Evolutionary conservation across 2,113 vertebrate genomes (phyloP), one percentile per base, ranked within the genome.

Genomic region (Podocnemis expansa): DNA sequence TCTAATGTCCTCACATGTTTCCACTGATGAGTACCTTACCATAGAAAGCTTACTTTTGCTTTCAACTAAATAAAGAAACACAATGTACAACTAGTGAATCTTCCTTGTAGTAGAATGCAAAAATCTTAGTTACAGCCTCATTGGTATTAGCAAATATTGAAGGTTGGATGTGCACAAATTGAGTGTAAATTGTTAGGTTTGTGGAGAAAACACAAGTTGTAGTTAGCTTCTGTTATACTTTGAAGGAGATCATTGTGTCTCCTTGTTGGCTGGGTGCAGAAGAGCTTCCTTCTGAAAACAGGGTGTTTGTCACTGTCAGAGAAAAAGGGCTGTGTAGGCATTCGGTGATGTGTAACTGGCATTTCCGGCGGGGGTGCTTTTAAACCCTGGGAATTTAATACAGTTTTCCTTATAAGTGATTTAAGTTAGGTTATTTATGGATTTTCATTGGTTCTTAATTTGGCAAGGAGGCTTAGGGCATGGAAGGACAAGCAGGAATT

Each of bases 31-130:
- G 4, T 7, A 60, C 60, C 24, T 45, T 56, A 41, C 14, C 19
- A 22, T n/a, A 5, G 90, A 88, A 82, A 96, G 92, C 88, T 84
- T 80, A 63, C 78, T 97, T 96, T 87, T 96, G 93, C 92, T 91
- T 95, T 88, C 86, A 96, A 94, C 96, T 96, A n/a, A 95, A 87
- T 94, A 82, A 87, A 91, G 82, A 90, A 92, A 88, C 88, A 92
- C 21, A 78, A 91, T 80, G 82, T 92, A 91, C 94, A 96, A 89
- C 63, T 67, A 27, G 1, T 78, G 95, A 56, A 96, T 97, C 93
- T 93, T 93, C 94, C 94, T 94, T 78, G 89, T 96, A 87, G 92
- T 91, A 84, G 56, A 91, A 94, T 94, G 67, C 91, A n/a, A 82
- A 82, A 81, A 67, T 80, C 78, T 95, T 94, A 96, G 95, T 96